Percentiles rank a stretch among this genome's conserved stretches.
Evolutionary conservation across 2,888 invertebrate species (phyloP).

Genomic region (Dromius quadrimaculatus): DNA sequence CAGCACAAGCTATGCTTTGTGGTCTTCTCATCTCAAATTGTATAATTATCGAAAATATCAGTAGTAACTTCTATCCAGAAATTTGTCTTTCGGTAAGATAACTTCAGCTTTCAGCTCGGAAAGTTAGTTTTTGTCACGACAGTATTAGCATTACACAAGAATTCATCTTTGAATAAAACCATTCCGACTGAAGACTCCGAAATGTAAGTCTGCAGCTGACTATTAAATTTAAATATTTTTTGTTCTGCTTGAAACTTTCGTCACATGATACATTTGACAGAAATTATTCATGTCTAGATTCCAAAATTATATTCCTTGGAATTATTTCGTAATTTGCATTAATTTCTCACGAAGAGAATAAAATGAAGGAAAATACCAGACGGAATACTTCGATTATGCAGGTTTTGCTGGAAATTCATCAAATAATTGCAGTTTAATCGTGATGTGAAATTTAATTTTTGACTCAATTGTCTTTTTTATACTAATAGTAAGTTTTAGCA

Average conservation of each 20-base stretch:
- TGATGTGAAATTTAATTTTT: too few species aligned
- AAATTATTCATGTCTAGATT: constrained; percentile 15
- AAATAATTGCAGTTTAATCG: too few species aligned
- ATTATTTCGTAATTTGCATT: constrained; percentile 4
- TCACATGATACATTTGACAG: constrained; percentile 32
- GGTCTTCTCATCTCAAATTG: too few species aligned
- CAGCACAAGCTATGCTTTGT: too few species aligned
- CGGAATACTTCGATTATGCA: too few species aligned
- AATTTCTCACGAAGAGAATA: constrained; percentile 3
- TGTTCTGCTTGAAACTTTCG: constrained; percentile 10
- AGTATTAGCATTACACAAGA: constrained; percentile 46
- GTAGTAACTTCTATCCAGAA: too few species aligned
- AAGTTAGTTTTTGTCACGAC: background rate
- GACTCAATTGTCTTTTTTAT: too few species aligned
- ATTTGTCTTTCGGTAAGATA: constrained; percentile 11
- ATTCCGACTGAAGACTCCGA: constrained; percentile 17
- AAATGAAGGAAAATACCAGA: background rate
- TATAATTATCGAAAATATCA: too few species aligned
- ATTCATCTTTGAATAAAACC: constrained; percentile 40
- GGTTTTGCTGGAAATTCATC: too few species aligned
- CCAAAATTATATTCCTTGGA: constrained; percentile 7
- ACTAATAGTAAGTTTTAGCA: too few species aligned
- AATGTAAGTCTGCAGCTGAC: constrained; percentile 14
- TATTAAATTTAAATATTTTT: constrained; percentile 25
- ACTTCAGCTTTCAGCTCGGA: constrained; percentile 13